A percentile compares a stretch with the other conserved stretches of the same genome.
Conservation (phyloP, 2,113 vertebrate species). For the Engystomops pustulosus region DNA sequence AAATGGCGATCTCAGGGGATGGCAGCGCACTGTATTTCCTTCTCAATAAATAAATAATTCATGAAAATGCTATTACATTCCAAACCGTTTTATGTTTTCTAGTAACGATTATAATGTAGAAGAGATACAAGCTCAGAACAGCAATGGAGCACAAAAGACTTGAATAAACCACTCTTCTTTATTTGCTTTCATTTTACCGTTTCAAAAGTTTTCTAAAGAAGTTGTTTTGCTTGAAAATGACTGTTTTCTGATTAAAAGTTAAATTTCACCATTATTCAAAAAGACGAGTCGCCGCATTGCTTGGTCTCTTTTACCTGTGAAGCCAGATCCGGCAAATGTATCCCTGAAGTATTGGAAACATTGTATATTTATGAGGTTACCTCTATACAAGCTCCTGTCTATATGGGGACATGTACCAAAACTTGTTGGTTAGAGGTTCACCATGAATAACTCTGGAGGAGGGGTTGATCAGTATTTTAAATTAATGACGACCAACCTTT, state of each 20-base stretch:
- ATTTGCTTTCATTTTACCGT: background rate
- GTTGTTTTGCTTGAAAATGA: background rate
- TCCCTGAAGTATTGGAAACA: background rate
- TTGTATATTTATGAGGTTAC: background rate
- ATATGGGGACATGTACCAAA: too few species aligned
- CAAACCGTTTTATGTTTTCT: constrained; percentile 31
- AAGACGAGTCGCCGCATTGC: background rate
- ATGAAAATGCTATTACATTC: constrained; percentile 32
- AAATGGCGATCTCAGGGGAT: constrained; percentile 30
- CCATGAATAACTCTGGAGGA: too few species aligned
- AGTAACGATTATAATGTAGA: constrained; percentile 12
- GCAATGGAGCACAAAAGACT: background rate
- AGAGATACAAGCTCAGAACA: constrained; percentile 21
- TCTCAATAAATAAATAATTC: constrained; percentile 45
- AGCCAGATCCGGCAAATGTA: background rate
- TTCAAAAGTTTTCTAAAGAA: constrained; percentile 11
- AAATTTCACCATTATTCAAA: background rate
- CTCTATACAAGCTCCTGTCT: background rate
- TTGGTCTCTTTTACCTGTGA: background rate
- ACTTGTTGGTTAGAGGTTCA: too few species aligned
- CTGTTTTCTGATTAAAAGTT: background rate
- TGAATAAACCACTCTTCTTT: background rate
- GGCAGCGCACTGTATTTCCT: background rate
- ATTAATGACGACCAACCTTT: too few species aligned
- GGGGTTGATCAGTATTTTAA: too few species aligned